Base-by-base conservation (phyloP, 2,113 vertebrate species). In the Mixornis gularis region DNA sequence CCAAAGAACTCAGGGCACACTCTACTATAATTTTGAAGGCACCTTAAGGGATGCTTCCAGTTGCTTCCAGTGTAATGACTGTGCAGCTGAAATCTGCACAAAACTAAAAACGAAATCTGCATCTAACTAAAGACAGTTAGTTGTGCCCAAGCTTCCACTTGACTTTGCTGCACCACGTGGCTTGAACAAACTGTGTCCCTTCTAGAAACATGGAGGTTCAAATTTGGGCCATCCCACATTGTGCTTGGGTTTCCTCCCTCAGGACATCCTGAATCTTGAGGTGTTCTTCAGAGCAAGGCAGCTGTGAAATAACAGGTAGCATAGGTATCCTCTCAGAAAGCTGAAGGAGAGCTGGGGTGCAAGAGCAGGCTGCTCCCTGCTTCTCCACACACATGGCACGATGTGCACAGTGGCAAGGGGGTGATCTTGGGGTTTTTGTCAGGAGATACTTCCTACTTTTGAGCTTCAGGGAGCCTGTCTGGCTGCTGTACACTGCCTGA, bases 351-450 rank as follows among this genome's bases (percentile, higher is more conserved):
- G 7, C 14, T 74, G 27, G 14, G 1, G 1, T 68, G 30, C 21
- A 46, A 20, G 43, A 46, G 7, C 3, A 9, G 20, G 29, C 43
- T 79, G 10, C 51, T 64, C 7, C n/a, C 30, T 41, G 12, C 26
- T 21, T 79, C 18, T 60, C 18, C 20, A n/a, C 25, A 36, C 10
- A 48, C 3, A 27, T 0, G 0, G 27, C 13, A 14, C 2, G 4
- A 41, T 24, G 18, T 30, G 24, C 32, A 73, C 5, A 8, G 9
- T 2, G 1, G 27, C 0, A 2, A 51, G 3, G 3, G 5, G 2
- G 3, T 32, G 19, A 29, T 40, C 18, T 74, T 10, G 3, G 26
- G 29, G 22, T 76, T 3, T 87, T n/a, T 53, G 10, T 59, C 34
- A 29, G 34, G 27, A 69, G 4, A 56, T 6, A 6, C 16, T 66